Base-by-base conservation (phyloP, 2,113 vertebrate genomes). In the Callipepla squamata region DNA sequence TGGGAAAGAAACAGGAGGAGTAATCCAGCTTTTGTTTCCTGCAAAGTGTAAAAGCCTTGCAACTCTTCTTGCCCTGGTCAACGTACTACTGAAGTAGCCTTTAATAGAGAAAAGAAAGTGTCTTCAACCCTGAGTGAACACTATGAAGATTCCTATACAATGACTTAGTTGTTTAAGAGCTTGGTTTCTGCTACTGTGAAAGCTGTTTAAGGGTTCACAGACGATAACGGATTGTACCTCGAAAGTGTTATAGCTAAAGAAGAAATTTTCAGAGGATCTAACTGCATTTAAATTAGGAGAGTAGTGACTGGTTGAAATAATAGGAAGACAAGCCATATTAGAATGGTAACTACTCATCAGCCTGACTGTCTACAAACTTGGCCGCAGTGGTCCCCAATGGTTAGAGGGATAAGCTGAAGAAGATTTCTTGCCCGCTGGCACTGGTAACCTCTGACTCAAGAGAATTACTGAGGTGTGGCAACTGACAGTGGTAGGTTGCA, bases 401-500 rank as follows among this genome's bases (percentile, higher is more conserved):
- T 25, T 23, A 7, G 15, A 6, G 38, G 38, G 40, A 55, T 65
- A 53, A 9, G 40, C 65, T n/a, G 50, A 0, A 7, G n/a, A 30
- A 21, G 18, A 3, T 5, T 21, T 22, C 18, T 18, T 28, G 25
- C 12, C 61, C 19, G 0, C 1, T 26, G 63, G 55, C 65, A 18
- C 58, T 0, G 11, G 57, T 22, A 23, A 59, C 13, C 32, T 30
- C 7, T 55, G 77, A 72, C 58, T 44, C 1, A 2, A 20, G 13
- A 42, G 20, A 1, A 21, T 1, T 5, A 0, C 15, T 15, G 45
- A 42, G 9, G 14, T 2, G 10, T 7, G 11, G 9, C 34, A 34
- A 30, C 21, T 8, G 6, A 11, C 34, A 28, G 75, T n/a, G n/a
- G 45, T 10, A 17, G 10, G 6, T 7, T 40, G 11, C 19, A 16